Conservation (phyloP, 2,888 invertebrate species). For the Sarcophaga subvicina region DNA sequence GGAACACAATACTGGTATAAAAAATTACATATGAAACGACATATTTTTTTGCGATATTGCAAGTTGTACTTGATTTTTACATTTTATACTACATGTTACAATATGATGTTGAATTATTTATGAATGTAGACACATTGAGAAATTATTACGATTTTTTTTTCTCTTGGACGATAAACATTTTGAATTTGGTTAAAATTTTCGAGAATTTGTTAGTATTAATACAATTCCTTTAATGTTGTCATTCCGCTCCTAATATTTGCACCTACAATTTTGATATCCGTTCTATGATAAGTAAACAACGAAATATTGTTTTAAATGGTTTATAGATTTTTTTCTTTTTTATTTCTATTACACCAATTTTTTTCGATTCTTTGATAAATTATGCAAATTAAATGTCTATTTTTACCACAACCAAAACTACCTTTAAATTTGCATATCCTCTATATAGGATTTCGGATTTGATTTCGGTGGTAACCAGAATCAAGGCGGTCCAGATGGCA, state of each 20-base stretch:
- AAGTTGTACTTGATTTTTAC: neutral
- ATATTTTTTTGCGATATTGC: neutral
- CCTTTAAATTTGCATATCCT: slow-evolving; percentile 68
- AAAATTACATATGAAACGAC: neutral
- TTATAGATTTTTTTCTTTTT: slow-evolving; percentile 35
- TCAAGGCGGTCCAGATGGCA: slow-evolving; percentile 76
- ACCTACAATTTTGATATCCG: neutral
- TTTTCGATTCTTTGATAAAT: slow-evolving; percentile 54
- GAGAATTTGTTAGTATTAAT: slow-evolving; percentile 71
- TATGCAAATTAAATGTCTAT: slow-evolving; percentile 54
- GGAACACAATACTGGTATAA: slow-evolving; percentile 32
- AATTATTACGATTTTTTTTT: slow-evolving; percentile 1
- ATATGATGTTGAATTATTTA: too few species aligned
- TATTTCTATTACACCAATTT: slow-evolving; percentile 41
- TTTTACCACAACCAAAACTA: slow-evolving; percentile 68
- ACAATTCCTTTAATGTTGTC: slow-evolving; percentile 64
- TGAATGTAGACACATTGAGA: neutral
- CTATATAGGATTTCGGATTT: slow-evolving; percentile 74
- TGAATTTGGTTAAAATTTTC: slow-evolving; percentile 70
- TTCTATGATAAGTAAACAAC: slow-evolving; percentile 27
- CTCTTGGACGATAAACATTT: slow-evolving; percentile 67
- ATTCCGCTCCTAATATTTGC: slow-evolving; percentile 15
- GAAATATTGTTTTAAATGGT: slow-evolving; percentile 35
- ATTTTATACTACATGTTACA: too few species aligned
- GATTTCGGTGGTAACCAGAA: slow-evolving; percentile 81